Evolutionary conservation across 2,888 invertebrate genomes (phyloP).

Genomic region (Malacosoma neustria): DNA sequence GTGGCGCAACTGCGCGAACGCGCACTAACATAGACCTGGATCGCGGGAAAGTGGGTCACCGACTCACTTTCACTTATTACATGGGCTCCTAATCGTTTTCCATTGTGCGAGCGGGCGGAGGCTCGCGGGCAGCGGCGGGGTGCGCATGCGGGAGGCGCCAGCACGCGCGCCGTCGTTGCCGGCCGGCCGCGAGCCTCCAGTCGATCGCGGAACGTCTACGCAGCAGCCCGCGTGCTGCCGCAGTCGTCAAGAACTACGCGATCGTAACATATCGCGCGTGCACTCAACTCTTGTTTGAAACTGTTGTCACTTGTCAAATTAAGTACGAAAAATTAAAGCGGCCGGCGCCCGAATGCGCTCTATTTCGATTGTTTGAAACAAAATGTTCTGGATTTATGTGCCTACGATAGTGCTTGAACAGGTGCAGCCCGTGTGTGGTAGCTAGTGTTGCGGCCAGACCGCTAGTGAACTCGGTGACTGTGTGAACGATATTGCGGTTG

Average conservation of each 20-base stretch:
- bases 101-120: conserved; percentile 78
- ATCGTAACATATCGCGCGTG: conserved; percentile 62
- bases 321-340: conserved; percentile 29
- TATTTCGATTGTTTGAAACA: conserved; percentile 36
- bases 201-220: conserved; percentile 64
- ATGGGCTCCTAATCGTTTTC: conserved; percentile 84
- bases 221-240: conserved; percentile 52
- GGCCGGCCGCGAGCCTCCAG: conserved; percentile 67
- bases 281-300: conserved; percentile 37
- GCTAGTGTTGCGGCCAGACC: conserved; percentile 71
- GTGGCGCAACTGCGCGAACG: conserved; percentile 72
- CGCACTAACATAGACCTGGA: conserved; percentile 93
- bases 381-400: conserved; percentile 71
- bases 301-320: conserved; percentile 18
- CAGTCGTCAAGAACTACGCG: conserved; percentile 31
- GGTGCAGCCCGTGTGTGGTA: conserved; percentile 68
- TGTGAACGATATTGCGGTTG: conserved; percentile 71
- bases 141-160: conserved; percentile 72
- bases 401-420: conserved; percentile 64
- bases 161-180: conserved; percentile 67
- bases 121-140: conserved; percentile 63
- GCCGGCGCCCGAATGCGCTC: conserved; percentile 27
- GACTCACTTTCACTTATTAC: conserved; percentile 92
- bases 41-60: conserved; percentile 93
- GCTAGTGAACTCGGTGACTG: conserved; percentile 73